Base-by-base conservation (phyloP, 1,140 invertebrate species). In the Antheraea mylitta region DNA sequence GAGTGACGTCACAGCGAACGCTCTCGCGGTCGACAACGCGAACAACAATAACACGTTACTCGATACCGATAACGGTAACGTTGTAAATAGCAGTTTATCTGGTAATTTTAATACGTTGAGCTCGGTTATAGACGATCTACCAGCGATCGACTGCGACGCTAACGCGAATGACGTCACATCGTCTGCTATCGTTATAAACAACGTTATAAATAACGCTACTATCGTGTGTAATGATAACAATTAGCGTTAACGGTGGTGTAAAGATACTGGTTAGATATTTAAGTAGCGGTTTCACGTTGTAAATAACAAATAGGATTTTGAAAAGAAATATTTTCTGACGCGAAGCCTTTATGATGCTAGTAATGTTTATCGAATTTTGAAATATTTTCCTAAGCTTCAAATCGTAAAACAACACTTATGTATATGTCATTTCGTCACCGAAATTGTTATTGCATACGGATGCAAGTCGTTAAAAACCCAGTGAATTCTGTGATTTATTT, bases 11-110 rank as follows among this genome's bases (percentile, higher is more conserved):
- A 42, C 38, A 42, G 36, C 2, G 7, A 4, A 38, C 38, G 13
- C 19, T 42, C 38, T 10, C 7, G n/a, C 37, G 18, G 22, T 18
- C 38, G 58, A 58, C 38, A 60, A 36, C 63, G 22, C n/a, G 38
- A 45, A 58, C 38, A 60, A 36, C 63, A 30, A 68, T n/a, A 48
- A 37, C 11, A 22, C 7, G 5, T 60, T 42, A 30, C 8, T 36
- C 22, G 63, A 13, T 36, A 59, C 42, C 22, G 53, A 63, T 19
- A 58, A 63, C 58, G 67, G 61, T 71, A 73, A 69, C 42, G 68
- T 53, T 53, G 13, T 42, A 45, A 78, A 75, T 65, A 53, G 8
- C 38, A 45, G 42, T 65, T 48, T 53, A 19, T 16, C 45, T 53
- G 6, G 6, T 16, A 18, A 48, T 5, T 10, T 65, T 5, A 22